Base-by-base conservation (phyloP, 2,113 vertebrate species). In the Oreocharis arfaki region DNA sequence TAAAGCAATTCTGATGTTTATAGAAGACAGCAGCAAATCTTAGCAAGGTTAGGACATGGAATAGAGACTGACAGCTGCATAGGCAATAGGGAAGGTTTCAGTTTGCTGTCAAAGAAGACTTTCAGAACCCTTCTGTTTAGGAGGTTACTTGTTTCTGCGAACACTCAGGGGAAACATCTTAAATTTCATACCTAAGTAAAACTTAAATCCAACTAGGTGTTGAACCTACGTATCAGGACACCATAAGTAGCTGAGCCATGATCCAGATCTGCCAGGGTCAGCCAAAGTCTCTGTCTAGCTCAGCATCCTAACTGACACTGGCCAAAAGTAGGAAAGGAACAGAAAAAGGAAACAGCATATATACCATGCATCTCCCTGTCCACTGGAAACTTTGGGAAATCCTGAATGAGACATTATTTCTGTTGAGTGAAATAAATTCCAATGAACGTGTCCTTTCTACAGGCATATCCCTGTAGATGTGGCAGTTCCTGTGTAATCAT, bases 1-100 rank as follows among this genome's bases (percentile, higher is more conserved):
- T 97, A 91, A 97, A 97, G 86, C 84, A 90, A 82, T 96, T 93
- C 50, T 94, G 89, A 69, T 69, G 53, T 89, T 94, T 94, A 81
- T 95, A 94, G 97, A 97, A 97, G 63, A 83, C 33, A 84, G 49
- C 80, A 87, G 87, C 75, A 90, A 96, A 93, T 82, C 82, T 94
- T 91, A 50, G 59, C 65, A 52, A 84, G 63, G 41, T 37, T 89
- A 81, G 67, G 50, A n/a, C 67, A 47, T 35, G 33, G 57, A 82
- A 87, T 69, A 93, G 57, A 50, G 90, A 80, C 75, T 87, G 93
- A 63, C 78, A 89, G 50, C 65, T 55, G 52, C 47, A 67, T 28
- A 87, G 28, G 33, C 1, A 16, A n/a, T 35, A 55, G 60, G 6
- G 21, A 53, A 77, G 57, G 21, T n/a, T 85, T 89, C 9, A 9